Percentiles rank a stretch among this genome's conserved stretches.
Conservation (phyloP, 1,140 invertebrate genomes). For the Drosophila repleta region DNA sequence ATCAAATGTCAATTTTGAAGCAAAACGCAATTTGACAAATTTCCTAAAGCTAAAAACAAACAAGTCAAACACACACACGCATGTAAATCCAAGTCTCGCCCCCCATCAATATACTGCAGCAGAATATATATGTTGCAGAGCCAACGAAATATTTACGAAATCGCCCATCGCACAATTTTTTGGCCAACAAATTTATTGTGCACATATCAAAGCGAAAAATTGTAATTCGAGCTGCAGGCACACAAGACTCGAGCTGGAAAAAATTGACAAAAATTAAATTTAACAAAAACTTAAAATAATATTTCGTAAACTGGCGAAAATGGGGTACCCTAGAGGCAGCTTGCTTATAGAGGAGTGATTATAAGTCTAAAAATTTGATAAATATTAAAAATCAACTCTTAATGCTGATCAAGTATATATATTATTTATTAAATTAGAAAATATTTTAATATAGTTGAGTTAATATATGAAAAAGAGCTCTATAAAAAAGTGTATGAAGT, state of each 20-base stretch:
- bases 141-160: conserved; percentile 24
- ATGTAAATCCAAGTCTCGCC: conserved; percentile 16
- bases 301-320: too few relatives aligned
- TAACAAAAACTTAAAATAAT: not conserved
- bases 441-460: too few relatives aligned
- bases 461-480: too few relatives aligned
- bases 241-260: not conserved
- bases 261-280: too few relatives aligned
- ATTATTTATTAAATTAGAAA: too few relatives aligned
- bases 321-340: too few relatives aligned
- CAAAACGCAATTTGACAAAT: conserved; percentile 45
- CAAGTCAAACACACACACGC: not conserved
- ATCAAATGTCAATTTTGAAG: conserved; percentile 56
- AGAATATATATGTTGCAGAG: conserved; percentile 9
- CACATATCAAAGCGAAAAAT: conserved; percentile 29
- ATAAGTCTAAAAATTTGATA: too few relatives aligned
- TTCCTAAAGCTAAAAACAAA: conserved; percentile 24
- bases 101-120: conserved; percentile 17
- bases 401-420: too few relatives aligned
- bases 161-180: conserved; percentile 13
- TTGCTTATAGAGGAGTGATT: too few relatives aligned
- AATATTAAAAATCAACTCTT: too few relatives aligned
- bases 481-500: too few relatives aligned
- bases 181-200: conserved; percentile 27
- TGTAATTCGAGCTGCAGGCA: conserved; percentile 28